phyloP scores from a whole-genome alignment of 2,113 vertebrate genomes.

The Larimichthys polyactis region DNA sequence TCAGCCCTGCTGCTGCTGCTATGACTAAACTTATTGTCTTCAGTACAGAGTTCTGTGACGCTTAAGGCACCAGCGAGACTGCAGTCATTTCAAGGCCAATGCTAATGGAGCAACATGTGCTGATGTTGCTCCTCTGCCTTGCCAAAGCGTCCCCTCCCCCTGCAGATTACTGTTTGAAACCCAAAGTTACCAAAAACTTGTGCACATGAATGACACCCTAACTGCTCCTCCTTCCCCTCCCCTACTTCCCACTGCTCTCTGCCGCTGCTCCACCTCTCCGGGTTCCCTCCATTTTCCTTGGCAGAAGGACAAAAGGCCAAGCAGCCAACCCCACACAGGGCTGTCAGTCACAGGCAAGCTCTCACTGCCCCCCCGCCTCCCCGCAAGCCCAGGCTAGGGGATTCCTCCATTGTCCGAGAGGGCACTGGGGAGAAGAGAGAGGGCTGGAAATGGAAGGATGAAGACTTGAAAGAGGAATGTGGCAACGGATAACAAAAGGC shows the following conservation, averaged over 20 bases:
- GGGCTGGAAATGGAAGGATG: constrained; percentile 53
- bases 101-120: constrained; percentile 10
- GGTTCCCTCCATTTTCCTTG: constrained; percentile 75
- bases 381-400: constrained; percentile 48
- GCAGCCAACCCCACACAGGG: constrained; percentile 70
- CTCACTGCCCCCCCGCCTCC: constrained; percentile 16
- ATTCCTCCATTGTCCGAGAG: constrained; percentile 78
- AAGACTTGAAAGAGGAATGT: constrained; percentile 64
- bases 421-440: constrained; percentile 44
- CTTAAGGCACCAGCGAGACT: constrained; percentile 10
- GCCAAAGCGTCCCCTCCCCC: neutral
- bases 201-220: constrained; percentile 63
- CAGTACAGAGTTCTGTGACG: constrained; percentile 1
- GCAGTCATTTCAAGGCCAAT: constrained; percentile 16
- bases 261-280: constrained; percentile 47
- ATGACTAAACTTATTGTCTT: neutral
- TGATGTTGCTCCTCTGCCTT: constrained; percentile 10
- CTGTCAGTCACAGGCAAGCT: constrained; percentile 74
- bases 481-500: constrained; percentile 62
- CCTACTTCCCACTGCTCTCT: constrained; percentile 42
- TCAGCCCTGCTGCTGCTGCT: neutral
- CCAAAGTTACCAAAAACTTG: constrained; percentile 50
- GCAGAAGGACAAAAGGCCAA: constrained; percentile 74
- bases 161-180: constrained; percentile 16
- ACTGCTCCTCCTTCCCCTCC: constrained; percentile 55